A percentile compares a stretch with the other conserved stretches of the same genome.
Evolutionary conservation across 2,113 vertebrate genomes (phyloP).

Genomic region (Lepus americanus): DNA sequence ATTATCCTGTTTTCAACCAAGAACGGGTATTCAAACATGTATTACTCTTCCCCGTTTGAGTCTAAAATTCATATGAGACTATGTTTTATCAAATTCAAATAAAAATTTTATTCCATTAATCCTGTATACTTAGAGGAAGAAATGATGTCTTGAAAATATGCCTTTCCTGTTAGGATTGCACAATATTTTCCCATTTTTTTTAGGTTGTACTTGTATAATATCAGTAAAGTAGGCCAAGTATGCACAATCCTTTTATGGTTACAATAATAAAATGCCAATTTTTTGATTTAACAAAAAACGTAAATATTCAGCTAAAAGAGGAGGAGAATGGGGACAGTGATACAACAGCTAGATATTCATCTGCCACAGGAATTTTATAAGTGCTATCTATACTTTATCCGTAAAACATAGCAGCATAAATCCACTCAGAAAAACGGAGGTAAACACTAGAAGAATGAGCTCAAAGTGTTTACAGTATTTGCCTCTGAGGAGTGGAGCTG

Average conservation of each 20-base stretch:
- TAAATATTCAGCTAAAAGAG: neutral
- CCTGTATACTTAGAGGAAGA: neutral
- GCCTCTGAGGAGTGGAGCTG: neutral
- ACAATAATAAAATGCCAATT: neutral
- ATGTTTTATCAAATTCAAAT: slow-evolving; percentile 1
- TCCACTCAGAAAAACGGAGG: neutral
- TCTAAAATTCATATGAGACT: neutral
- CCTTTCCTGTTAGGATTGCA: neutral
- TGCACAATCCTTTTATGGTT: neutral
- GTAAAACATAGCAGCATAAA: neutral
- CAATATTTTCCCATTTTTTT: neutral
- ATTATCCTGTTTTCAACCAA: neutral
- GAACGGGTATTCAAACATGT: neutral
- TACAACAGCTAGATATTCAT: neutral
- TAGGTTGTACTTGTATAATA: neutral
- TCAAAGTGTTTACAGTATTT: neutral
- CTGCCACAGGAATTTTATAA: neutral
- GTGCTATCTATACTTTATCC: neutral
- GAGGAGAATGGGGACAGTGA: neutral
- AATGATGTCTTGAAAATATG: neutral
- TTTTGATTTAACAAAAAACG: neutral
- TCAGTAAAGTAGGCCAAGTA: neutral
- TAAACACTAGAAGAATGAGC: neutral
- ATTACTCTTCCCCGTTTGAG: neutral
- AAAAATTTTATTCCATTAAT: neutral